A percentile compares a stretch with the other conserved stretches of the same genome.
phyloP scores from a whole-genome alignment of 2,888 invertebrate genomes.

The Lepidochrysops patricia region DNA sequence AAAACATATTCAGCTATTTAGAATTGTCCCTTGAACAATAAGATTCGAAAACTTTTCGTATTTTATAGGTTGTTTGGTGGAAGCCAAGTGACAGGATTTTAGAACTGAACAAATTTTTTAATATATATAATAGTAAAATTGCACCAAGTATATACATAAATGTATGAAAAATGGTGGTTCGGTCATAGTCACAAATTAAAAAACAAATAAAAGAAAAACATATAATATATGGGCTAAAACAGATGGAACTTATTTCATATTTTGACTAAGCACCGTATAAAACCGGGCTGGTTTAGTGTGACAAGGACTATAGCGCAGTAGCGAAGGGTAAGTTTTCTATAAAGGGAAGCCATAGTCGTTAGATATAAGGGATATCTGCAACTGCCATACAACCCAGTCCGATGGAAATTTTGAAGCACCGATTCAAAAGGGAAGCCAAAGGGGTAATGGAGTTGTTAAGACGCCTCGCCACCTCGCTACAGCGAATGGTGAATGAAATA shows the following conservation, averaged over 20 bases:
- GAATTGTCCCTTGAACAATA: background rate
- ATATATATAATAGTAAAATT: background rate
- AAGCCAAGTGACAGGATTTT: background rate
- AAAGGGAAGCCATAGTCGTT: too few species aligned
- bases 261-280: conserved; percentile 12
- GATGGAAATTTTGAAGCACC: too few species aligned
- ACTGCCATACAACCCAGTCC: too few species aligned
- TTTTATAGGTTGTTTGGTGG: background rate
- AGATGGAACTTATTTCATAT: conserved; percentile 9
- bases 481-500: too few species aligned
- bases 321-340: too few species aligned
- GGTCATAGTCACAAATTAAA: background rate
- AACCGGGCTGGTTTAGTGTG: too few species aligned
- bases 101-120: too few species aligned
- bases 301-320: too few species aligned
- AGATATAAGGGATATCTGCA: too few species aligned
- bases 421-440: too few species aligned
- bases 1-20: background rate
- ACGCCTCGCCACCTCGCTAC: too few species aligned
- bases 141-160: background rate
- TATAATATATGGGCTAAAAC: conserved; percentile 1
- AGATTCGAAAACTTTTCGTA: background rate
- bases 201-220: background rate
- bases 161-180: background rate
- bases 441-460: too few species aligned